Conservation (phyloP, 2,888 invertebrate species). For the Lasioglossum villosulum region DNA sequence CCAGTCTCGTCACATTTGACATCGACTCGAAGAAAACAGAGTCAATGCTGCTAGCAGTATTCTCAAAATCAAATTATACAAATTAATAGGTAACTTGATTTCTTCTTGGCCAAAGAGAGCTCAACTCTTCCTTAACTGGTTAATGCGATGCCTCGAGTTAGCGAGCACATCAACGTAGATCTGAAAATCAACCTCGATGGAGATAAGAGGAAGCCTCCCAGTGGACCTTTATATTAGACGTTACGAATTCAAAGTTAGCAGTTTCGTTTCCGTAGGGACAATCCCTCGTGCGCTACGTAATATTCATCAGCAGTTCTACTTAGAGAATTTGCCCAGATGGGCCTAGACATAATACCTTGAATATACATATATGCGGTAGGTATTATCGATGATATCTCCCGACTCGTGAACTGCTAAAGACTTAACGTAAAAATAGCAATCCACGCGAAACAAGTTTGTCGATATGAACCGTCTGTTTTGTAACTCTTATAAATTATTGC, state of each 20-base stretch:
- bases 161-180: background rate
- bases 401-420: slow-evolving; percentile 6
- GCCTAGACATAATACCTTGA: background rate
- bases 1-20: background rate
- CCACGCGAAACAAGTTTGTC: background rate
- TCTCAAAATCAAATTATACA: background rate
- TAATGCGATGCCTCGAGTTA: background rate
- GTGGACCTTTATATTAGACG: background rate
- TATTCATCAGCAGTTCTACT: background rate
- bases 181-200: background rate
- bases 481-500: slow-evolving; percentile 14
- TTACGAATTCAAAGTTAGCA: slow-evolving; percentile 4
- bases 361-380: background rate
- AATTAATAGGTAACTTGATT: background rate
- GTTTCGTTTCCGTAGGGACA: background rate
- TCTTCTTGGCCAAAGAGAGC: background rate
- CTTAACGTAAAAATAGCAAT: background rate
- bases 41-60: background rate
- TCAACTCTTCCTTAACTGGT: background rate
- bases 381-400: background rate
- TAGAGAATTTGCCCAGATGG: background rate
- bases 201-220: background rate
- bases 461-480: slow-evolving; percentile 15
- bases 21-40: background rate
- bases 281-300: background rate